Percentiles rank a stretch among this genome's conserved stretches.
Conservation (phyloP, 2,888 invertebrate species). For the Alsophila aescularia region DNA sequence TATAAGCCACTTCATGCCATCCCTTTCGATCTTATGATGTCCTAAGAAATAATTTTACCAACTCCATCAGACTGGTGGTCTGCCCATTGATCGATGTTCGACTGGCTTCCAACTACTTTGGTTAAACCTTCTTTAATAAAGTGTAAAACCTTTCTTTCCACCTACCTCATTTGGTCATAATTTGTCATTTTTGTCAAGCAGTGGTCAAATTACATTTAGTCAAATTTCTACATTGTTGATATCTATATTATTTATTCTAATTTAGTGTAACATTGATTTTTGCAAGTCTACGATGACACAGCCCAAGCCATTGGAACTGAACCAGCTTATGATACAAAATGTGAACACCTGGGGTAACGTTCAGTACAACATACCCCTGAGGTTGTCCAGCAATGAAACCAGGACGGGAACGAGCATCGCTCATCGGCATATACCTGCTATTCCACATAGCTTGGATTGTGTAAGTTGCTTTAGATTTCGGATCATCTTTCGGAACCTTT, state of each 20-base stretch:
- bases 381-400: constrained; percentile 71
- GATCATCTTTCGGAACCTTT: too few relatives aligned
- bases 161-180: too few relatives aligned
- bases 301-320: constrained; percentile 56
- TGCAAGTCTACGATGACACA: constrained; percentile 48
- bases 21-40: too few relatives aligned
- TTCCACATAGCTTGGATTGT: constrained; percentile 71
- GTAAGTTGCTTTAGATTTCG: constrained; percentile 56
- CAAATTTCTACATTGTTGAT: background rate
- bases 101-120: too few relatives aligned
- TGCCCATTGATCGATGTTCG: too few relatives aligned
- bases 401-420: constrained; percentile 66
- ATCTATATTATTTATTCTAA: constrained; percentile 18
- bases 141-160: too few relatives aligned
- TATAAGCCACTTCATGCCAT: too few relatives aligned
- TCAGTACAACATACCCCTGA: constrained; percentile 73
- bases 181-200: too few relatives aligned
- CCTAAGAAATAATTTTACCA: too few relatives aligned
- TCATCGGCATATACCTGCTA: constrained; percentile 68
- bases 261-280: constrained; percentile 25
- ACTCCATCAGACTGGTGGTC: too few relatives aligned
- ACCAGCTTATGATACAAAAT: constrained; percentile 69
- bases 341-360: constrained; percentile 80
- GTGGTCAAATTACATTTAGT: too few relatives aligned
- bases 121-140: too few relatives aligned